These are phyloP conservation scores for Aphelinus certus DNA, from an alignment of 1,140 invertebrate genomes.

Conservation along the genomic window DNA sequence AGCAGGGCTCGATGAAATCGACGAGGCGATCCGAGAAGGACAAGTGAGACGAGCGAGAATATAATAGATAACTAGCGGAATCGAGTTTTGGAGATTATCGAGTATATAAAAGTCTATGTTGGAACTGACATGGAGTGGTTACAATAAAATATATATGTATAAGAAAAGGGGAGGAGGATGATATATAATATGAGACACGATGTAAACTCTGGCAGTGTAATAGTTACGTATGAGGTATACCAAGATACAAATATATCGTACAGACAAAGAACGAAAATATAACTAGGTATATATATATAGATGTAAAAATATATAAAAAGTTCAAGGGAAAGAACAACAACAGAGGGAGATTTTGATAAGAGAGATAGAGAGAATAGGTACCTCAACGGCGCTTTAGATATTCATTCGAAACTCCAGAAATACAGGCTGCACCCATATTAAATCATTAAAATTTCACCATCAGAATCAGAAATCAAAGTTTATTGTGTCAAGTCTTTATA, in stretches of 20 bases:
- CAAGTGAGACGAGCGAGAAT: too few species aligned
- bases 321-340: constrained; percentile 28
- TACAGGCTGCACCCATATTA: constrained; percentile 71
- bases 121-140: neutral
- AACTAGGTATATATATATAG: constrained; percentile 1
- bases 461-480: constrained; percentile 60
- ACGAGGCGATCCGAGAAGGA: neutral
- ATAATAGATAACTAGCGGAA: neutral
- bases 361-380: constrained; percentile 28
- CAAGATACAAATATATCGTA: neutral
- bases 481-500: neutral
- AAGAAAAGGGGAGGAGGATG: neutral
- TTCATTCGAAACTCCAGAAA: constrained; percentile 72
- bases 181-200: neutral
- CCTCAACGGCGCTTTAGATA: constrained; percentile 55
- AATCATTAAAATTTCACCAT: constrained; percentile 65
- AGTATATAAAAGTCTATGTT: neutral
- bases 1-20: constrained; percentile 1
- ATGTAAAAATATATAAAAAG: neutral
- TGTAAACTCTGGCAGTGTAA: neutral
- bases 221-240: neutral
- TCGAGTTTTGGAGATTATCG: neutral
- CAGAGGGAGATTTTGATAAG: constrained; percentile 12
- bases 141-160: neutral
- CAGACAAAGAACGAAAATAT: neutral